Conservation (phyloP, 2,888 invertebrate genomes). For the Cephus pygmeus region DNA sequence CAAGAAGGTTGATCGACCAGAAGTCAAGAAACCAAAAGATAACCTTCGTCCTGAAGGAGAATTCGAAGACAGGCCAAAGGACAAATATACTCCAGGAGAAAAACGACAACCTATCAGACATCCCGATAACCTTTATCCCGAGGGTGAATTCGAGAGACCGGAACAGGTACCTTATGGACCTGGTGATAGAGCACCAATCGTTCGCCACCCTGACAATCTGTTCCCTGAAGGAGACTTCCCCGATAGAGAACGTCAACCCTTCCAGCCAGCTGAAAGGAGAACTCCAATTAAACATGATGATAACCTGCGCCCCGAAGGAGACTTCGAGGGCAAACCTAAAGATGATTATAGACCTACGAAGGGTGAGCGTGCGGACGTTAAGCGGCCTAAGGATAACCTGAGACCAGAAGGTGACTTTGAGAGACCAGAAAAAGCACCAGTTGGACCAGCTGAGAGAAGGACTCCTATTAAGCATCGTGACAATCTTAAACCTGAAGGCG, state of each 20-base stretch:
- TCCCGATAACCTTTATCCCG: slow-evolving; percentile 69
- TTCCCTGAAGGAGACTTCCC: slow-evolving; percentile 68
- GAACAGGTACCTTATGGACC: slow-evolving; percentile 66
- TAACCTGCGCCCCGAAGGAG: slow-evolving; percentile 71
- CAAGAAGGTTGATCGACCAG: slow-evolving; percentile 66
- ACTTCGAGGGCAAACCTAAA: slow-evolving; percentile 56
- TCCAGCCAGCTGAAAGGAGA: slow-evolving; percentile 54
- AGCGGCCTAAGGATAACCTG: slow-evolving; percentile 58
- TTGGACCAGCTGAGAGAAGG: slow-evolving; percentile 51
- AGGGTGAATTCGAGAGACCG: slow-evolving; percentile 69
- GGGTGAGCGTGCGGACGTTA: slow-evolving; percentile 52
- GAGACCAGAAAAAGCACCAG: slow-evolving; percentile 27
- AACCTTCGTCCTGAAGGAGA: slow-evolving; percentile 74
- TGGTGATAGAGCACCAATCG: slow-evolving; percentile 65
- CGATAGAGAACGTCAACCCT: slow-evolving; percentile 33
- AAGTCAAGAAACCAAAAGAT: slow-evolving; percentile 71
- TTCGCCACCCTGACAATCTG: slow-evolving; percentile 65
- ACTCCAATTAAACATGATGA: slow-evolving; percentile 64
- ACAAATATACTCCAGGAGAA: too few relatives aligned
- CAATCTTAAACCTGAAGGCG: slow-evolving; percentile 71
- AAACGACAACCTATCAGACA: too few relatives aligned
- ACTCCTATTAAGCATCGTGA: slow-evolving; percentile 68
- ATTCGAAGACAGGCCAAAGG: slow-evolving; percentile 62
- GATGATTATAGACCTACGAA: slow-evolving; percentile 34
- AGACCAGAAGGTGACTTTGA: slow-evolving; percentile 58